These are phyloP conservation scores for Sapayoa aenigma DNA, from an alignment of 2,113 vertebrate species.

Conservation along the genomic window DNA sequence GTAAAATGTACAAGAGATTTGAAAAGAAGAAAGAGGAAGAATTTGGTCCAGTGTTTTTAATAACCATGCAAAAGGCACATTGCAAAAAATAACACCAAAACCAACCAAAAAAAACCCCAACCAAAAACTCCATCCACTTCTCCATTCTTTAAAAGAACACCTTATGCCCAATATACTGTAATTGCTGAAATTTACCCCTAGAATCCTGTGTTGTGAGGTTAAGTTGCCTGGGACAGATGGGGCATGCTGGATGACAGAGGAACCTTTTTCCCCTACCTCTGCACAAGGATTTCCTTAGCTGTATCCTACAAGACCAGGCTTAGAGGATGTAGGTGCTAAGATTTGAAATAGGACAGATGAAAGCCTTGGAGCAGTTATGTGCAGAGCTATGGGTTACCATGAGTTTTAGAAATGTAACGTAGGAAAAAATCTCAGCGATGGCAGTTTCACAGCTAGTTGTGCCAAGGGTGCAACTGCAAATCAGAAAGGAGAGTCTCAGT, in stretches of 20 bases:
- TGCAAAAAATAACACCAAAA: background rate
- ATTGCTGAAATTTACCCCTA: background rate
- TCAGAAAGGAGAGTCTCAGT: background rate
- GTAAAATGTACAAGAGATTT: background rate
- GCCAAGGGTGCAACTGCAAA: background rate
- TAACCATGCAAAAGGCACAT: background rate
- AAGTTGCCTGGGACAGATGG: background rate
- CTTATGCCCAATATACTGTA: background rate
- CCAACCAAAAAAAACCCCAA: accelerated
- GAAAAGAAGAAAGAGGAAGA: background rate
- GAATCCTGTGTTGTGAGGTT: background rate
- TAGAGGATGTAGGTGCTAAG: background rate
- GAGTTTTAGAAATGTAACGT: background rate
- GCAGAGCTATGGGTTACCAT: background rate
- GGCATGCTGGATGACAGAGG: background rate
- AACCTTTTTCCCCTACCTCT: background rate
- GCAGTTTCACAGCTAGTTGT: background rate
- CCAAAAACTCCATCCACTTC: background rate
- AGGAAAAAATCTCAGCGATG: background rate
- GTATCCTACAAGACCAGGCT: background rate
- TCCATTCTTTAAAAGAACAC: background rate
- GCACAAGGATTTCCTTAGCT: background rate
- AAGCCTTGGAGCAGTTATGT: background rate
- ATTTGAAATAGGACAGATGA: background rate
- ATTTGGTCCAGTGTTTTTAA: background rate